Evolutionary conservation across 2,888 invertebrate genomes (phyloP).

Genomic region (Margaritifera margaritifera): DNA sequence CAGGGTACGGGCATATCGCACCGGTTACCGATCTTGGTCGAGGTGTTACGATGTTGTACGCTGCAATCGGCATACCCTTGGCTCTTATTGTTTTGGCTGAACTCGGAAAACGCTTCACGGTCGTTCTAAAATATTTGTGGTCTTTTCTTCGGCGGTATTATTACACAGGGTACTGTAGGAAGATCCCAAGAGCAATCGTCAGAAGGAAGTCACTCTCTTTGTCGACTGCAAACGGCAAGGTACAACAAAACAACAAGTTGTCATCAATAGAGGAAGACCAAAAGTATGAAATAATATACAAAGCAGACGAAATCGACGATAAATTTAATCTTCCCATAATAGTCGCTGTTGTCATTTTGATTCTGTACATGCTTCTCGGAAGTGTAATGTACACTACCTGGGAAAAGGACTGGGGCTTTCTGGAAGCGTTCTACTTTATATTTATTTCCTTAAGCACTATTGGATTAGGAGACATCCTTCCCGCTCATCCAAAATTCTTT

Average conservation of each 20-base stretch:
- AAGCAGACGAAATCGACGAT: slow-evolving; percentile 72
- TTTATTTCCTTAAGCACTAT: slow-evolving; percentile 79
- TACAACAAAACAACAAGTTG: slow-evolving; percentile 9
- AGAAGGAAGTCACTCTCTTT: background rate
- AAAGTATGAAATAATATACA: slow-evolving; percentile 3
- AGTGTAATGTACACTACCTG: slow-evolving; percentile 80
- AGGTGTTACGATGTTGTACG: slow-evolving; percentile 92
- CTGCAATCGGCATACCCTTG: slow-evolving; percentile 95
- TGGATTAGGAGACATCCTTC: slow-evolving; percentile 95
- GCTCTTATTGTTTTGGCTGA: slow-evolving; percentile 95
- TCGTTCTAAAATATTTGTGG: slow-evolving; percentile 92
- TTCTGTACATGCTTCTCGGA: slow-evolving; percentile 90
- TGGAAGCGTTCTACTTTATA: slow-evolving; percentile 96
- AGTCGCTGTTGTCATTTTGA: slow-evolving; percentile 86
- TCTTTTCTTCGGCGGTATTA: slow-evolving; percentile 55
- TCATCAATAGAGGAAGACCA: slow-evolving; percentile 6
- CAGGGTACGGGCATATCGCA: slow-evolving; percentile 97
- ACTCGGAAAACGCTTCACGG: slow-evolving; percentile 93
- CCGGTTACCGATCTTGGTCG: slow-evolving; percentile 90
- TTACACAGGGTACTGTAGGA: slow-evolving; percentile 87
- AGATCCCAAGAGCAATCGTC: slow-evolving; percentile 64
- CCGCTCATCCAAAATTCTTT: slow-evolving; percentile 89
- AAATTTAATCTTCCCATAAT: slow-evolving; percentile 96
- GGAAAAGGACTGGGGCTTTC: slow-evolving; percentile 86
- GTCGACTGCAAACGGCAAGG: background rate